Base-by-base conservation (phyloP, 2,797 vertebrate species). In the Coccyzus lansbergi region DNA sequence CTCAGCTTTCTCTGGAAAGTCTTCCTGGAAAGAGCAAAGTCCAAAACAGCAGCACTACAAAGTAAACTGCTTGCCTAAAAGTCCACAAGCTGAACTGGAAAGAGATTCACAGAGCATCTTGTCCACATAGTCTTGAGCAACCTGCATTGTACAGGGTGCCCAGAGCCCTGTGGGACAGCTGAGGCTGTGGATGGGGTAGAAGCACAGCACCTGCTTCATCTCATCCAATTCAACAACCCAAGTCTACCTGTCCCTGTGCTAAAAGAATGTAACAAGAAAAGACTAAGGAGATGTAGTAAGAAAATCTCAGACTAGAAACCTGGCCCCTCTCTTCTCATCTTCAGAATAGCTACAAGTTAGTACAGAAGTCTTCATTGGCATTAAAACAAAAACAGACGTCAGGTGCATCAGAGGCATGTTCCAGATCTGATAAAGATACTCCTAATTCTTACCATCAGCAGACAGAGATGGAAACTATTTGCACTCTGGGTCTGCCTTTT, bases 31-130 rank as follows among this genome's bases (percentile, higher is more conserved):
- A 93, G 69, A 94, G 7, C 7, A n/a, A 92, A 65, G 31, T 71
- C 55, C 65, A 75, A 90, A 91, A 84, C 11, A 90, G 56, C 31
- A 88, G 33, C 31, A 84, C 76, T 19, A 49, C 21, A 74, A 53
- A 91, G 55, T 67, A 64, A 92, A 90, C 8, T 80, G 24, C 17
- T 80, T 93, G 56, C 40, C 44, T 82, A 72, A 82, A 90, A 85
- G 68, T 38, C 42, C 55, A 76, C 58, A 88, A 69, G 31, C 31
- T 75, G 69, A 55, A 18, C 52, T 84, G 51, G 63, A 77, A 88
- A 74, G 42, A 87, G 44, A 90, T 79, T 46, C 40, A 49, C 31
- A 71, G 42, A 81, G 17, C n/a, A 74, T 48, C 56, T 59, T 63
- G 52, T 55, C 80, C 40, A 48, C 1, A 0, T 19, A 81, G 28